A percentile compares a stretch with the other conserved stretches of the same genome.
phyloP scores from a whole-genome alignment of 2,888 invertebrate genomes.

The Latheticus oryzae region DNA sequence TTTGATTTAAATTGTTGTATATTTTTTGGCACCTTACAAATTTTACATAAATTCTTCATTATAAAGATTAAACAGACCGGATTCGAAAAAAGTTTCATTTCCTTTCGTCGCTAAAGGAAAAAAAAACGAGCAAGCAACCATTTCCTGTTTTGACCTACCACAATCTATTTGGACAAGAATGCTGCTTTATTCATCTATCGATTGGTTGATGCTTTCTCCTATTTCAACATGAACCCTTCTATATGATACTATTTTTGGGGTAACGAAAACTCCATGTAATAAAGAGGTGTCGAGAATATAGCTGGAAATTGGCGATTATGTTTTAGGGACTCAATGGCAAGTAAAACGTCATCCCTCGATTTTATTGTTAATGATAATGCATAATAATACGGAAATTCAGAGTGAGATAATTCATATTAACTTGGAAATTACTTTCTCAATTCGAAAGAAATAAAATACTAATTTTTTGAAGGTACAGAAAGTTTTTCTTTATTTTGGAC shows the following conservation, averaged over 20 bases:
- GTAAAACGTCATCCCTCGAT: no score
- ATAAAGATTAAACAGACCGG: slow-evolving; percentile 22
- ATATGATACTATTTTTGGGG: slow-evolving; percentile 29
- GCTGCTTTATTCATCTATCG: slow-evolving; percentile 38
- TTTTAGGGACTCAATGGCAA: slow-evolving; percentile 13
- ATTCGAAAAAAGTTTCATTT: slow-evolving; percentile 20
- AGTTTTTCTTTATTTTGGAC: no score
- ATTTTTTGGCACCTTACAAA: slow-evolving; percentile 6
- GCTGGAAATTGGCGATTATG: slow-evolving; percentile 23
- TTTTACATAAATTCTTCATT: slow-evolving; percentile 17
- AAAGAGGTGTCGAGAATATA: slow-evolving; percentile 17
- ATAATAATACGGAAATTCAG: no score
- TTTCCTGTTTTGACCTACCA: slow-evolving; percentile 36
- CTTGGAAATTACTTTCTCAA: no score
- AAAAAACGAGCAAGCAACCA: slow-evolving; percentile 21
- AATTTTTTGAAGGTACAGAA: no score
- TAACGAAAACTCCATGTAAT: slow-evolving; percentile 19
- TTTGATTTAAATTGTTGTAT: no score
- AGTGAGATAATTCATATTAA: no score
- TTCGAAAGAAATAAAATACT: no score
- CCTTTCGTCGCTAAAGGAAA: slow-evolving; percentile 14
- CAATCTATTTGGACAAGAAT: slow-evolving; percentile 27
- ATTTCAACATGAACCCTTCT: slow-evolving; percentile 37
- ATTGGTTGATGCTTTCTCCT: slow-evolving; percentile 18
- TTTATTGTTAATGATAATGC: no score